These are phyloP conservation scores for Noturus placidus DNA, from an alignment of 2,113 vertebrate species.

Conservation along the genomic window DNA sequence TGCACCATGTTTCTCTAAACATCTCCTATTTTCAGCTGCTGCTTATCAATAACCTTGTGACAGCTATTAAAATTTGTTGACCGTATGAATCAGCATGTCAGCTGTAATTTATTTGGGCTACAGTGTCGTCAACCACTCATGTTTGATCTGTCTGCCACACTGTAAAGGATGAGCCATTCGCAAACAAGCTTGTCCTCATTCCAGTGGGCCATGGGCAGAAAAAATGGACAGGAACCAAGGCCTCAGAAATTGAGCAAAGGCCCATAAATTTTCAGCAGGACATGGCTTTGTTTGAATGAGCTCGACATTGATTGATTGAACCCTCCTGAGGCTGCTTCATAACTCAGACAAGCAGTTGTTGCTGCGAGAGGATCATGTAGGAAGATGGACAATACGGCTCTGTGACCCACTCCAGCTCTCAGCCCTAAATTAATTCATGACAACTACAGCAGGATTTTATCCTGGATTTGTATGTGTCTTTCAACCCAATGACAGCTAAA, in stretches of 20 bases:
- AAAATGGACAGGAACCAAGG: slow-evolving; percentile 17
- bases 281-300: slow-evolving; percentile 55
- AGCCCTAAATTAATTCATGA: slow-evolving; percentile 29
- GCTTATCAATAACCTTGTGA: slow-evolving; percentile 56
- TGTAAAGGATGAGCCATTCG: slow-evolving; percentile 42
- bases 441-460: slow-evolving; percentile 23
- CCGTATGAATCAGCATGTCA: slow-evolving; percentile 50
- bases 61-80: slow-evolving; percentile 55
- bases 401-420: slow-evolving; percentile 9
- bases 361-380: slow-evolving; percentile 46
- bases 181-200: slow-evolving; percentile 44
- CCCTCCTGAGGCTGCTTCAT: slow-evolving; percentile 48
- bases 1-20: slow-evolving; percentile 46
- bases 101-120: slow-evolving; percentile 41
- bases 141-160: slow-evolving; percentile 46
- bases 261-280: slow-evolving; percentile 47
- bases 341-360: slow-evolving; percentile 53
- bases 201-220: slow-evolving; percentile 35
- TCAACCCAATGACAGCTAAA: not conserved
- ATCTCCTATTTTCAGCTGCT: slow-evolving; percentile 35
- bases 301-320: slow-evolving; percentile 56
- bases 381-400: slow-evolving; percentile 34
- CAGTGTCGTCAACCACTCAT: slow-evolving; percentile 9
- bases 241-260: slow-evolving; percentile 44
- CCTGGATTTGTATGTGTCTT: slow-evolving; percentile 22